Conservation (phyloP, 2,888 invertebrate genomes). For the Drosophila pseudotakahashii region DNA sequence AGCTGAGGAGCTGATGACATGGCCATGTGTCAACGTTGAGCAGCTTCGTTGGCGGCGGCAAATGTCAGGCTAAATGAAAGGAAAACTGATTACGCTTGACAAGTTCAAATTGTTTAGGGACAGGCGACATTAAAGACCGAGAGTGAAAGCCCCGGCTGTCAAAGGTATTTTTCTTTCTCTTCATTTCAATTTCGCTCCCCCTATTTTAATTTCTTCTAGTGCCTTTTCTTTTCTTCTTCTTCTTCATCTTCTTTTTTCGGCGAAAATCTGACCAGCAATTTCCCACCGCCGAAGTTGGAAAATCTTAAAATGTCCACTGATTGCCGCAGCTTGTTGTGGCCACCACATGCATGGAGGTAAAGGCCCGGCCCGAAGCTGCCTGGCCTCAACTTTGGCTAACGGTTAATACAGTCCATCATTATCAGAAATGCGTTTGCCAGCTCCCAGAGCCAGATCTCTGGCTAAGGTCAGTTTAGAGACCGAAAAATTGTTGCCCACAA, state of each 20-base stretch:
- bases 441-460: constrained; percentile 53
- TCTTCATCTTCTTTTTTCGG: neutral
- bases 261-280: constrained; percentile 32
- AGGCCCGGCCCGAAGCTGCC: constrained; percentile 39
- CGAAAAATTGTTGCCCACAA: constrained; percentile 67
- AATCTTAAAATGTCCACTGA: constrained; percentile 78
- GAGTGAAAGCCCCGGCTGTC: constrained; percentile 66
- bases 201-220: constrained; percentile 10
- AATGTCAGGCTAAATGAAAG: constrained; percentile 72
- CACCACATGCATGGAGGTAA: constrained; percentile 34
- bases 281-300: constrained; percentile 44
- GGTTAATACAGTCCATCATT: constrained; percentile 82
- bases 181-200: constrained; percentile 27
- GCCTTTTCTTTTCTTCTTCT: neutral
- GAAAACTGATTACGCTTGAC: constrained; percentile 76
- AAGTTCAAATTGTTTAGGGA: constrained; percentile 71
- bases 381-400: constrained; percentile 57
- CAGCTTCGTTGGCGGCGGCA: constrained; percentile 58
- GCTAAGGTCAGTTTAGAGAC: constrained; percentile 74
- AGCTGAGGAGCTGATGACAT: no score
- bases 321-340: constrained; percentile 72
- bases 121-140: constrained; percentile 36
- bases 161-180: constrained; percentile 21
- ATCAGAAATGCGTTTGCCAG: constrained; percentile 78
- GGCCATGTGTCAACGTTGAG: constrained; percentile 68